Conservation (phyloP, 2,113 vertebrate genomes). For the Perca schrenkii region DNA sequence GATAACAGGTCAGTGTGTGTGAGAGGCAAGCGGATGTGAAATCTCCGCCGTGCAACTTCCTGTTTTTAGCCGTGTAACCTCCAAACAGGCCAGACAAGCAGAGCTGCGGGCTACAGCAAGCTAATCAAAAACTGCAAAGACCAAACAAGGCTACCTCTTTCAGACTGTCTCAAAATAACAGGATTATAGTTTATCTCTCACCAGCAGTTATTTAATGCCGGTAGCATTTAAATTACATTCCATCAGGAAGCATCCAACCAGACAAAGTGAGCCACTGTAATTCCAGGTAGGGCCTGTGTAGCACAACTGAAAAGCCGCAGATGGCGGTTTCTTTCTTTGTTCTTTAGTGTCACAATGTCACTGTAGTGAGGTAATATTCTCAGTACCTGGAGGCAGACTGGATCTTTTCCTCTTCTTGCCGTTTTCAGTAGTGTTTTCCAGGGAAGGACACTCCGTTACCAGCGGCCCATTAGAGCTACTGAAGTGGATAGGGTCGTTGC, state of each 20-base stretch:
- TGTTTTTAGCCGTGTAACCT: conserved; percentile 61
- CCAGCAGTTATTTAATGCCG: conserved; percentile 54
- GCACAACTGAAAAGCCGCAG: neutral
- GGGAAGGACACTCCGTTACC: conserved; percentile 75
- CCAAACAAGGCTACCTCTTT: conserved; percentile 58
- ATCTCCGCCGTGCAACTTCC: conserved; percentile 41
- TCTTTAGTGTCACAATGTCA: neutral
- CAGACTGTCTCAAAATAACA: conserved; percentile 59
- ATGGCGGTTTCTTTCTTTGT: neutral
- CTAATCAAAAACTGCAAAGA: conserved; percentile 62
- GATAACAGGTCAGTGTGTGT: neutral
- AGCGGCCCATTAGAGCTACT: conserved; percentile 70
- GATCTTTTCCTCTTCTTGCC: conserved; percentile 66
- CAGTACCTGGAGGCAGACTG: conserved; percentile 84
- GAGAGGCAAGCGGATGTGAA: conserved; percentile 44
- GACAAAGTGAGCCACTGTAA: conserved; percentile 32
- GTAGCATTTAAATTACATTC: conserved; percentile 55
- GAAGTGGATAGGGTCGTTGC: conserved; percentile 83
- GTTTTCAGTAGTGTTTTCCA: conserved; percentile 83
- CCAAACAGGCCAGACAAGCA: conserved; percentile 59
- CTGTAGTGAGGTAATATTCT: neutral
- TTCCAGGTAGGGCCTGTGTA: neutral
- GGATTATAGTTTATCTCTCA: conserved; percentile 70
- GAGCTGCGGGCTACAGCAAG: conserved; percentile 32
- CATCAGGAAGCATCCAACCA: conserved; percentile 17